phyloP scores from a whole-genome alignment of 92 coral and sea anemone species.

The Phymanthus crucifer region DNA sequence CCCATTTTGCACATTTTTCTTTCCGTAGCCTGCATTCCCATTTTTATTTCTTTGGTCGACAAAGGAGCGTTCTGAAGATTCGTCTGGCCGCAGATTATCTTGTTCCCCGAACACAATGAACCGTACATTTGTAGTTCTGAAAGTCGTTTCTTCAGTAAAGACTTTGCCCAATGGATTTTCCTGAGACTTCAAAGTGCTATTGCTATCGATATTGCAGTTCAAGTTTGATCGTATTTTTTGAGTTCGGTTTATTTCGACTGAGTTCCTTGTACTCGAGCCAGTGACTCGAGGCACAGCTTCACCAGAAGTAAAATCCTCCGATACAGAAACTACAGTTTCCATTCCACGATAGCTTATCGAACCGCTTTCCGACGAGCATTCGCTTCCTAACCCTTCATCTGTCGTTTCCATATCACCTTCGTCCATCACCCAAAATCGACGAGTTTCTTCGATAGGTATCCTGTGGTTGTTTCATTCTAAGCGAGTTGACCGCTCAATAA shows the following conservation, averaged over 20 bases:
- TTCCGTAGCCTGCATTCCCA: background rate
- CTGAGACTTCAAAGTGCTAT: background rate
- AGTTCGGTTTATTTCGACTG: slow-evolving; percentile 22
- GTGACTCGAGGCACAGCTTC: slow-evolving; percentile 21
- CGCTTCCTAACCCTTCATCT: slow-evolving; percentile 49
- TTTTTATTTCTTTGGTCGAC: background rate
- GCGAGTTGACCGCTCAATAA: slow-evolving; percentile 24
- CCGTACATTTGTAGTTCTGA: slow-evolving; percentile 29
- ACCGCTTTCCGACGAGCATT: slow-evolving; percentile 44
- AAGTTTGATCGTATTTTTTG: slow-evolving; percentile 22
- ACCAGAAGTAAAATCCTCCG: slow-evolving; percentile 8
- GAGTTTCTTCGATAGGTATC: background rate
- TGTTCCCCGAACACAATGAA: slow-evolving; percentile 19
- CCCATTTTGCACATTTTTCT: background rate
- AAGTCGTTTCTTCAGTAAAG: slow-evolving; percentile 21
- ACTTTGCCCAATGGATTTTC: slow-evolving; percentile 6
- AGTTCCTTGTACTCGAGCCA: slow-evolving; percentile 5
- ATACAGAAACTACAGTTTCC: slow-evolving; percentile 20
- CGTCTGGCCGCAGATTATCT: background rate
- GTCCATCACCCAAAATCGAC: slow-evolving; percentile 21
- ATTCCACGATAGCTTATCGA: slow-evolving; percentile 13
- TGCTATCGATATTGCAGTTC: slow-evolving; percentile 14
- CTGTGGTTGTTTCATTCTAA: slow-evolving; percentile 32
- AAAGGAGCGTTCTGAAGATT: slow-evolving; percentile 5
- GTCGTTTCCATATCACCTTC: slow-evolving; percentile 35